Base-by-base conservation (phyloP, 37 sponge, comb jelly and placozoan species). In the Beroe ovata region DNA sequence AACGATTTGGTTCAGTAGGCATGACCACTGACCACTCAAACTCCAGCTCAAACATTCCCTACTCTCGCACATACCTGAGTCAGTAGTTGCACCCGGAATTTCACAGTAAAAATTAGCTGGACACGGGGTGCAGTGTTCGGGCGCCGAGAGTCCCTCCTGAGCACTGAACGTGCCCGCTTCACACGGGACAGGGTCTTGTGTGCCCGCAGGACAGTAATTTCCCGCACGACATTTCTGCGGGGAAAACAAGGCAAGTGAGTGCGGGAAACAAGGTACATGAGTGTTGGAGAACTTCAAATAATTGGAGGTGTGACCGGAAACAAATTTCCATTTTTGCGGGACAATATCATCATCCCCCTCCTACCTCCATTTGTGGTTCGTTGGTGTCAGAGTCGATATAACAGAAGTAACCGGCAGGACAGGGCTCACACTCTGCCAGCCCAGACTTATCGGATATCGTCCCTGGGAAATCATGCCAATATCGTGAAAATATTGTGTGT, bases 171-270 rank as follows among this genome's bases (percentile, higher is more conserved):
- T 89, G 18, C 91, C 91, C 0, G 66, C 63, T 26, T 90, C 89
- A 59, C 91, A 91, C 28, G 42, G 66, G 14, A 81, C 18, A 18
- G 36, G 30, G 8, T 91, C 89, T 19, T 29, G 42, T 8, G 89
- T 64, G 0, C 66, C 89, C 8, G 32, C 63, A 21, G 88, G 89
- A 90, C 91, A 91, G 89, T 89, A 91, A 30, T 63, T 22, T 16
- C 91, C 91, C 64, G 60, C 37, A 22, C 89, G 89, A 90, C 91
- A 91, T 37, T 42, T 38, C 71, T 90, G 71, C n/a, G n/a, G n/a
- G n/a, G n/a, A n/a, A n/a, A n/a, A n/a, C n/a, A n/a, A n/a, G n/a
- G n/a, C n/a, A n/a, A n/a, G n/a, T n/a, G n/a, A n/a, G n/a, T n/a
- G n/a, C n/a, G n/a, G n/a, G n/a, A n/a, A n/a, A n/a, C n/a, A n/a